These are phyloP conservation scores for Myrmecobius fasciatus DNA, from an alignment of 2,113 vertebrate species.

Conservation along the genomic window DNA sequence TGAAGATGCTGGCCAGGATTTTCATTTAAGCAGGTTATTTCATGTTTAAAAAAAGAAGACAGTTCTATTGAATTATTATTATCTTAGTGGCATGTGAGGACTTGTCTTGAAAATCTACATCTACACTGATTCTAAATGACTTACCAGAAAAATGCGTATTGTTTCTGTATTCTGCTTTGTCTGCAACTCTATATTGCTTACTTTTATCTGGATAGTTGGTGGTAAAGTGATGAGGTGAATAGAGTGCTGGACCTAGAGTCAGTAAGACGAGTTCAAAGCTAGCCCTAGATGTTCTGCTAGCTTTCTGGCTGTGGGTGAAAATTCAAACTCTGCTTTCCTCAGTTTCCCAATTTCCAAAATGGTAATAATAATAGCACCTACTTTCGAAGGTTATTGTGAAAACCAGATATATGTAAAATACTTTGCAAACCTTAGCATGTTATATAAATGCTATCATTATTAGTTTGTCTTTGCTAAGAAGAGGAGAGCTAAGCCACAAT, in stretches of 20 bases:
- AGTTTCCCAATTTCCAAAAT: not conserved
- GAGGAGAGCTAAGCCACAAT: not conserved
- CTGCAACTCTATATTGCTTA: not conserved
- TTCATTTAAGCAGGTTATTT: not conserved
- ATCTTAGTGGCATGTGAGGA: not conserved
- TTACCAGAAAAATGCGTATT: not conserved
- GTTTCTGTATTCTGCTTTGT: not conserved
- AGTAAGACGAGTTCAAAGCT: not conserved
- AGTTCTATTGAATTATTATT: not conserved
- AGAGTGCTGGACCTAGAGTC: not conserved
- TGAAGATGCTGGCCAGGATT: not conserved
- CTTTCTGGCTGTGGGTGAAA: not conserved
- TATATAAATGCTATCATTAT: not conserved
- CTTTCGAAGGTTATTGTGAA: conserved; percentile 2
- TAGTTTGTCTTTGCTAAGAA: not conserved
- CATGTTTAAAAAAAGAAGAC: not conserved
- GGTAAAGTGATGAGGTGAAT: not conserved
- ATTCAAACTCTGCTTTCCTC: not conserved
- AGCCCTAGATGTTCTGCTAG: not conserved
- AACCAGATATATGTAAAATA: not conserved
- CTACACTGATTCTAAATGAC: not conserved
- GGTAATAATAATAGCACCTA: not conserved
- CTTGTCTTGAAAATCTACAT: not conserved
- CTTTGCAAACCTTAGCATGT: not conserved
- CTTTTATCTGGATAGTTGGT: not conserved